Evolutionary conservation across 1,140 invertebrate species (phyloP).

Genomic region (Philaenus spumarius): DNA sequence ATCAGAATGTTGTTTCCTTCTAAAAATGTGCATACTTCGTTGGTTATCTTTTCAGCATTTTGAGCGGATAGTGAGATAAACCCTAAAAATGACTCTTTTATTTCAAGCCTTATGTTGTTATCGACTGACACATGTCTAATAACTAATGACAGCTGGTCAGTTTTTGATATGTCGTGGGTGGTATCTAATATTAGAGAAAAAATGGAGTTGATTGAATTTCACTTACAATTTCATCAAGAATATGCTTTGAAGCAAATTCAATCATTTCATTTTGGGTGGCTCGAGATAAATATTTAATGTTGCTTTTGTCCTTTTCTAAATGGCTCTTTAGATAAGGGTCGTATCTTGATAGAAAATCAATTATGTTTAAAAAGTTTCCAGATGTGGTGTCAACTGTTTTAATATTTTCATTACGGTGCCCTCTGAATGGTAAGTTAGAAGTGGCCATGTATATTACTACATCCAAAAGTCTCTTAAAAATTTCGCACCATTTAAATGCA

Average conservation of each 20-base stretch:
- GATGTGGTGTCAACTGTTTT: neutral
- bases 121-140: slow-evolving; percentile 9
- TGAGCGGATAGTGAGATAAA: slow-evolving; percentile 8
- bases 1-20: neutral
- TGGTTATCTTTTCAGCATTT: neutral
- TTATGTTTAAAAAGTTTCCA: neutral
- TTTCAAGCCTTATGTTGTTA: neutral
- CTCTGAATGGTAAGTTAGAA: neutral
- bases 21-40: slow-evolving; percentile 10
- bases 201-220: slow-evolving; percentile 7
- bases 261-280: slow-evolving; percentile 18
- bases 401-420: neutral
- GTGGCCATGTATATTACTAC: neutral
- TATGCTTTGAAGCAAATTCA: slow-evolving; percentile 8
- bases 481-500: neutral
- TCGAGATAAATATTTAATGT: slow-evolving; percentile 8
- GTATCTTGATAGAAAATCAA: slow-evolving; percentile 1
- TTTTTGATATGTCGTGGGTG: slow-evolving; percentile 14
- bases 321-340: neutral
- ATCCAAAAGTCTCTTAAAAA: slow-evolving; percentile 2
- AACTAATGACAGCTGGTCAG: slow-evolving; percentile 11
- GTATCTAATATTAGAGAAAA: slow-evolving; percentile 20
- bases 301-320: neutral
- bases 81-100: slow-evolving; percentile 16
- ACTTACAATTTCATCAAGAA: slow-evolving; percentile 9